phyloP scores from a whole-genome alignment of 2,113 vertebrate species.

The Gavialis gangeticus region DNA sequence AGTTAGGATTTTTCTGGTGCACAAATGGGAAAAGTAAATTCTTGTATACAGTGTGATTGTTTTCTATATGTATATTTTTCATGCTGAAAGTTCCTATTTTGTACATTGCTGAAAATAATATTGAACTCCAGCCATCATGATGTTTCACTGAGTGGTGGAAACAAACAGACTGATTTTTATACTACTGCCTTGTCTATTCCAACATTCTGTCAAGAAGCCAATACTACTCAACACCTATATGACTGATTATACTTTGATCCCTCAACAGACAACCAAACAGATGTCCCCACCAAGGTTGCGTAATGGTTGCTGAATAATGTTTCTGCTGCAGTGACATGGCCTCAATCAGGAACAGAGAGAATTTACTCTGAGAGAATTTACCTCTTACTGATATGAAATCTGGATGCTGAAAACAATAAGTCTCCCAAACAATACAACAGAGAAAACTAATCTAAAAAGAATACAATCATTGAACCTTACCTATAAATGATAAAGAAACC shows the following conservation, averaged over 20 bases:
- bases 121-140: background rate
- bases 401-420: slow-evolving; percentile 34
- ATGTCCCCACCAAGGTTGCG: slow-evolving; percentile 68
- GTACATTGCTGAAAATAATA: slow-evolving; percentile 4
- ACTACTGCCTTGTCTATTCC: slow-evolving; percentile 17
- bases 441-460: slow-evolving; percentile 35
- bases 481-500: background rate
- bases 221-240: slow-evolving; percentile 65
- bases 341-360: slow-evolving; percentile 36
- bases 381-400: slow-evolving; percentile 49
- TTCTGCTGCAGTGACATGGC: slow-evolving; percentile 41
- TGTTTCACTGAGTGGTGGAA: slow-evolving; percentile 19
- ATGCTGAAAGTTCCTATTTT: background rate
- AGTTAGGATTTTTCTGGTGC: background rate
- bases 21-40: background rate
- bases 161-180: slow-evolving; percentile 43
- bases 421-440: background rate
- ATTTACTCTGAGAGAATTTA: slow-evolving; percentile 62
- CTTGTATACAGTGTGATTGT: background rate
- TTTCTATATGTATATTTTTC: background rate
- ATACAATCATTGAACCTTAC: background rate
- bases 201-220: slow-evolving; percentile 63
- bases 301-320: slow-evolving; percentile 58
- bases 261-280: slow-evolving; percentile 67
- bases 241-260: slow-evolving; percentile 64